Base-by-base conservation (phyloP, 2,888 invertebrate genomes). In the Odontomyia ornata region DNA sequence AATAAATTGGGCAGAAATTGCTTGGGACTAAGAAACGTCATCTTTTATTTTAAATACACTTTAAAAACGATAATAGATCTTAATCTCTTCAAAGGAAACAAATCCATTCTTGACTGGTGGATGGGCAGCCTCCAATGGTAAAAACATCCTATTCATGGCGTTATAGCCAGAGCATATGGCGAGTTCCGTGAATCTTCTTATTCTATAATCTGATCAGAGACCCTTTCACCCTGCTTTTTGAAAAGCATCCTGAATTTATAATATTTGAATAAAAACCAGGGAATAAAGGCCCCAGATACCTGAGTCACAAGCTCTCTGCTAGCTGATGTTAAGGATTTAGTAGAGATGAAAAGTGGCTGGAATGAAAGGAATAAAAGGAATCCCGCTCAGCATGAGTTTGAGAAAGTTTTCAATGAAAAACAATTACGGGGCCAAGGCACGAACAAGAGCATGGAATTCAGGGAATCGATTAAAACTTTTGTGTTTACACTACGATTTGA, bases 381-480 rank as follows among this genome's bases (percentile, higher is more conserved):
- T 60, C 18, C 23, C 4, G 25, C 36, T 11, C 9, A 30, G 65
- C 18, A 65, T 13, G n/a, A 30, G 28, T 65, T 65, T 11, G 5
- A 25, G 52, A 25, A 56, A 25, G 25, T 52, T 72, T 27, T 52
- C 52, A 72, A 13, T 43, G 56, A 52, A 72, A 72, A 72, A 52
- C 71, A 72, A 72, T 72, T 72, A 52, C 71, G 0, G n/a, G 28
- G 52, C n/a, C n/a, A 18, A 11, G 30, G 43, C 52, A 13, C 28
- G 15, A 27, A 7, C 64, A 11, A 28, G 30, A 27, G 30, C 9
- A 7, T 18, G 36, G 15, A 56, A 23, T 15, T 18, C 27, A 72
- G 15, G 18, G 71, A 72, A 56, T 72, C 71, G 71, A 72, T 72
- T 72, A 72, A 72, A 72, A 72, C 56, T 72, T 69, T 72, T 72